Evolutionary conservation across 92 coral and sea anemone species (phyloP).

Genomic region (Phymanthus crucifer): DNA sequence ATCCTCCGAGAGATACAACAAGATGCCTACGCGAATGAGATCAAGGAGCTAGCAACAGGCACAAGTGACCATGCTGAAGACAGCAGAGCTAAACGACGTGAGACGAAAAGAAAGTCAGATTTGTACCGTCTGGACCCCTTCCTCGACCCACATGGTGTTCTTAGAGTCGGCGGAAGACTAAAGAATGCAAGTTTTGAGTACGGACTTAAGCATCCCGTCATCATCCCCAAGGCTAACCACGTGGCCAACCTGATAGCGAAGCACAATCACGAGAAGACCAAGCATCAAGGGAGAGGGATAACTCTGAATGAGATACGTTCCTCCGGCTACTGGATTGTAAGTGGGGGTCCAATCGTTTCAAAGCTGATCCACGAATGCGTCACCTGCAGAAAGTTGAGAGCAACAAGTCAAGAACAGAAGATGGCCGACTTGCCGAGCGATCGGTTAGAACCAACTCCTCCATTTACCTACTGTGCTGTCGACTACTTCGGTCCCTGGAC

Average conservation of each 20-base stretch:
- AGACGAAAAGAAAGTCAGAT: background rate
- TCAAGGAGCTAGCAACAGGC: constrained; percentile 2
- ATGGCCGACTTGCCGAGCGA: constrained; percentile 36
- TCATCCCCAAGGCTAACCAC: constrained; percentile 7
- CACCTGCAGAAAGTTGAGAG: constrained; percentile 4
- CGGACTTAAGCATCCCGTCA: constrained; percentile 5
- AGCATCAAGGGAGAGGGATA: constrained; percentile 63
- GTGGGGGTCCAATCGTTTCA: constrained; percentile 31
- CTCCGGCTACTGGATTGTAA: constrained; percentile 60
- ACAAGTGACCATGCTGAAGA: background rate
- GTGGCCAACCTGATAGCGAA: constrained; percentile 1
- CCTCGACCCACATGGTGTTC: constrained; percentile 1
- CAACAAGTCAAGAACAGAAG: constrained; percentile 22
- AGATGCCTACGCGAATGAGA: background rate
- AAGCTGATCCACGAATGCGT: constrained; percentile 1
- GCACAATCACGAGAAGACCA: constrained; percentile 33
- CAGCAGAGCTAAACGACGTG: background rate
- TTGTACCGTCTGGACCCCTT: constrained; percentile 23
- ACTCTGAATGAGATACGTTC: constrained; percentile 59
- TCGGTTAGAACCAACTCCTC: constrained; percentile 23
- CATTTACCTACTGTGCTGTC: constrained; percentile 8
- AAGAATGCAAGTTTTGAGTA: constrained; percentile 7
- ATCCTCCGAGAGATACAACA: background rate
- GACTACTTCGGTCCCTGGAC: constrained; percentile 9
- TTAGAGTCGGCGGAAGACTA: constrained; percentile 21